Conservation (phyloP, 92 coral and sea anemone genomes). For the Siderastrea radians region DNA sequence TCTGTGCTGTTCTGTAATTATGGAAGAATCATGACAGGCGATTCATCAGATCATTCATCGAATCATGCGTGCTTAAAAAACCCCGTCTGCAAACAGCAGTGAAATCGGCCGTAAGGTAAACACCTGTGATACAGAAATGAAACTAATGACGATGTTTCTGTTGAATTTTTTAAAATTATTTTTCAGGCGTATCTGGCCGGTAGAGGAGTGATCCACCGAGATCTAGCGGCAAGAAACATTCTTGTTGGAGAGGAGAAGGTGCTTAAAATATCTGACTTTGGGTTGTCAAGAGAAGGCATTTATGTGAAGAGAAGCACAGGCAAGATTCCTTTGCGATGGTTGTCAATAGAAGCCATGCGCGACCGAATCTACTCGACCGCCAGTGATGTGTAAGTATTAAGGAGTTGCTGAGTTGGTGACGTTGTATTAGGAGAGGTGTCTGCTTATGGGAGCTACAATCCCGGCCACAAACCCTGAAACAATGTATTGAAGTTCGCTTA, state of each 20-base stretch:
- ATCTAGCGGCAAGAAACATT: constrained; percentile 95
- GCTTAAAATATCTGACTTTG: constrained; percentile 96
- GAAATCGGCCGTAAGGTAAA: too few relatives aligned
- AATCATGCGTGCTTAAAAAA: too few relatives aligned
- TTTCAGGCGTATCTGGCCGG: constrained; percentile 85
- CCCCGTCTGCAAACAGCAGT: too few relatives aligned
- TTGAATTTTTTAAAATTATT: not conserved
- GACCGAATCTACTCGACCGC: constrained; percentile 91
- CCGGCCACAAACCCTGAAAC: too few relatives aligned
- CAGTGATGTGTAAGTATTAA: constrained; percentile 88
- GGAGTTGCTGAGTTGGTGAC: too few relatives aligned
- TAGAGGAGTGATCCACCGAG: constrained; percentile 92
- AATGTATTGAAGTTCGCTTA: too few relatives aligned
- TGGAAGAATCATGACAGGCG: too few relatives aligned
- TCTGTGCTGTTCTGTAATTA: too few relatives aligned
- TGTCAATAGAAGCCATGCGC: constrained; percentile 93
- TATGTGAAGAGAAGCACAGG: constrained; percentile 95
- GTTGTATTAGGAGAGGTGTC: too few relatives aligned
- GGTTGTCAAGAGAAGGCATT: constrained; percentile 92
- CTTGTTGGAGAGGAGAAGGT: constrained; percentile 91
- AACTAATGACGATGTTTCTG: not conserved
- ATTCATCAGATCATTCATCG: too few relatives aligned
- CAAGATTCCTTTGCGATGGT: constrained; percentile 96
- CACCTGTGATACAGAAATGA: not conserved
- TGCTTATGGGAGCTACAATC: too few relatives aligned